Evolutionary conservation across 2,888 invertebrate genomes (phyloP), one percentile per base, ranked within the genome.

Genomic region (Tachystola acroxantha): DNA sequence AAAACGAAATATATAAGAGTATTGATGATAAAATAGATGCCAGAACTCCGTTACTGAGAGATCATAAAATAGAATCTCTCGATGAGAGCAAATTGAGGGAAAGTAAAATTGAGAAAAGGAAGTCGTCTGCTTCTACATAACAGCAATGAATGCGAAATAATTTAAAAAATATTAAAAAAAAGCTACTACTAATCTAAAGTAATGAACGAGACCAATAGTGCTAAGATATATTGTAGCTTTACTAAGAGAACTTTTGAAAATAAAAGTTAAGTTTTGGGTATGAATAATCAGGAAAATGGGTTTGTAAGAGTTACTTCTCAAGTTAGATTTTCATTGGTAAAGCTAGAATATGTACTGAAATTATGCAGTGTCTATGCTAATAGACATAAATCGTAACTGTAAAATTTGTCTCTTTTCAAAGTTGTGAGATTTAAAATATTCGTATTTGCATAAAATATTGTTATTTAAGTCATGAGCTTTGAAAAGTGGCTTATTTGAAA

Each of bases 121-220:
- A 86, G 61, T 87, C 86, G 34, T 84, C 86, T 35, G 85, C 86
- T 47, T 86, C 86, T 32, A 86, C 86, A 65, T 85, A 82, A 70
- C 31, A 13, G 32, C 29, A 29, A 40, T 41, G 40, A 37, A 40
- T 38, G 16, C 29, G 37, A 14, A 26, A 29, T 30, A 9, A 9
- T 10, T 6, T 10, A 32, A 32, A 20, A 1, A 10, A 11, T 32
- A 42, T 42, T 37, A 32, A 36, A 42, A 39, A 37, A 44, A 47
- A 43, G 40, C 3, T 27, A 12, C 11, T 27, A n/a, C 27, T 27
- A 27, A 27, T 11, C 1, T 47, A 45, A 42, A 44, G 32, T 43
- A 41, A 46, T 43, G 38, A 46, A 53, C 43, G 48, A 53, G 77
- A 78, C 74, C 75, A 77, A 76, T 75, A 72, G 63, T 57, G 53